Conservation (phyloP, 2,888 invertebrate genomes). For the Hirtodrosophila alboralis region DNA sequence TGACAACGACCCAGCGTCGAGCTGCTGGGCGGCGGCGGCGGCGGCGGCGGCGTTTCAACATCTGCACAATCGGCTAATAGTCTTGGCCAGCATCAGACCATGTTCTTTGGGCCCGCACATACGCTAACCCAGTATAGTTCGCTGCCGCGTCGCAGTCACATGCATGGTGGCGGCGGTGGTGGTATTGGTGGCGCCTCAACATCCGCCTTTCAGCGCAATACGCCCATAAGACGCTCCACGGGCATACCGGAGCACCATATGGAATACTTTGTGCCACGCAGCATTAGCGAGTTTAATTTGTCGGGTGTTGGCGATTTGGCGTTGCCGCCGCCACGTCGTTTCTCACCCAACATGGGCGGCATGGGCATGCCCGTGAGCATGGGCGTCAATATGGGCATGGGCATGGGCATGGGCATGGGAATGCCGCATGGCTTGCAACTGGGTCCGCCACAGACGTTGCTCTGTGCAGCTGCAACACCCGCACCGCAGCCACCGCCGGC, state of each 20-base stretch:
- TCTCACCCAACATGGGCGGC: slow-evolving; percentile 76
- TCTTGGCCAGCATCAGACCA: slow-evolving; percentile 82
- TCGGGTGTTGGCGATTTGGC: slow-evolving; percentile 87
- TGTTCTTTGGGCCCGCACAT: slow-evolving; percentile 84
- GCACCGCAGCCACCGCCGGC: slow-evolving; percentile 75
- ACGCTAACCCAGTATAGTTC: slow-evolving; percentile 86
- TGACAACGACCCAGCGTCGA: slow-evolving; percentile 85
- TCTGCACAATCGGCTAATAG: slow-evolving; percentile 50
- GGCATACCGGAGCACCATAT: slow-evolving; percentile 87
- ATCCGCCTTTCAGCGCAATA: slow-evolving; percentile 87
- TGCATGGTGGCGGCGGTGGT: slow-evolving; percentile 34
- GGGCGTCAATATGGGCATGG: slow-evolving; percentile 54
- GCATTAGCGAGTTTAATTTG: slow-evolving; percentile 92
- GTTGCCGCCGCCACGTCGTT: slow-evolving; percentile 84
- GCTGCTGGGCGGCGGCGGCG: slow-evolving; percentile 83
- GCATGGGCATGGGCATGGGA: slow-evolving; percentile 67
- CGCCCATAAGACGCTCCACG: slow-evolving; percentile 87
- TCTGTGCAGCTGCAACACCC: slow-evolving; percentile 74
- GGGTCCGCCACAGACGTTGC: slow-evolving; percentile 80
- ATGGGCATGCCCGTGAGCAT: slow-evolving; percentile 36
- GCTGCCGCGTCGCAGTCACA: slow-evolving; percentile 84
- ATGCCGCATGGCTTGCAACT: slow-evolving; percentile 79
- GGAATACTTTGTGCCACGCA: slow-evolving; percentile 93
- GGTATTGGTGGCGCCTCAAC: slow-evolving; percentile 16
- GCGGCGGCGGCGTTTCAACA: slow-evolving; percentile 8